These are phyloP conservation scores for Gallinago paraguaiae DNA, from an alignment of 2,113 vertebrate genomes.

Conservation along the genomic window DNA sequence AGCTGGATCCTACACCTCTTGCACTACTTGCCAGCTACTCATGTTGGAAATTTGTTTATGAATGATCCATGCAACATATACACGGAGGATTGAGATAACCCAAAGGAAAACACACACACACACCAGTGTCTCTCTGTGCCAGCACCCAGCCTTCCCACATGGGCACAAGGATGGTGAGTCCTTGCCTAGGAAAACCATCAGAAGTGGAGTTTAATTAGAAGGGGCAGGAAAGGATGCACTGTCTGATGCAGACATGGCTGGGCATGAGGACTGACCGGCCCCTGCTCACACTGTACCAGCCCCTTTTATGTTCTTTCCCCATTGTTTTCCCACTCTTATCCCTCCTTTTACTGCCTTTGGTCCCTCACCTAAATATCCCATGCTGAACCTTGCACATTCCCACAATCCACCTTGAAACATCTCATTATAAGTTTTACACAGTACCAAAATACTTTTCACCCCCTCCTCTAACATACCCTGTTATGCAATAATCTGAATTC, in stretches of 20 bases:
- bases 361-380: background rate
- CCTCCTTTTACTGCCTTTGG: background rate
- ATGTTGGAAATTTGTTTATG: background rate
- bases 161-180: accelerated
- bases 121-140: background rate
- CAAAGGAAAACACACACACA: background rate
- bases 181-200: background rate
- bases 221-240: background rate
- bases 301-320: background rate
- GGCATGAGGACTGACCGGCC: accelerated
- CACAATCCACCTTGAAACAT: background rate
- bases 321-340: background rate
- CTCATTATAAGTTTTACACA: background rate
- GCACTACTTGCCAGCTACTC: background rate
- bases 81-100: background rate
- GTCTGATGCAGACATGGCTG: accelerated
- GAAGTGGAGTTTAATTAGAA: background rate
- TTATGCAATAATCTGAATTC: background rate
- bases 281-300: background rate
- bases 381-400: background rate
- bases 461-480: background rate
- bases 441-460: background rate
- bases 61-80: background rate
- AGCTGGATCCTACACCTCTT: background rate
- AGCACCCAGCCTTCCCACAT: background rate